phyloP scores from a whole-genome alignment of 2,888 invertebrate genomes.

The Chorisops tibialis region DNA sequence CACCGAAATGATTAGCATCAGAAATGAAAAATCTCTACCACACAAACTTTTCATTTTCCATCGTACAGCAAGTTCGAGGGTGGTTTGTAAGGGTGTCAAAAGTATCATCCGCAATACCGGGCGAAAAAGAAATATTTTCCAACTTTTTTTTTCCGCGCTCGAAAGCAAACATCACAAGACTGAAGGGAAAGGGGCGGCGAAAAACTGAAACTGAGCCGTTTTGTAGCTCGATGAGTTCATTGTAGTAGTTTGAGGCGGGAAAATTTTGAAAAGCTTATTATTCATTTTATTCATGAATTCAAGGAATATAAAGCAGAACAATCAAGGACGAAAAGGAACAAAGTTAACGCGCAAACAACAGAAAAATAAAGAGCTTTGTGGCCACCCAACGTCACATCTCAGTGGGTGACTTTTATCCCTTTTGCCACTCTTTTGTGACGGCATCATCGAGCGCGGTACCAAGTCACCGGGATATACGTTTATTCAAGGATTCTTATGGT shows the following conservation, averaged over 20 bases:
- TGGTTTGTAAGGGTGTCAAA: conserved; percentile 5
- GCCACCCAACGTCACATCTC: conserved; percentile 30
- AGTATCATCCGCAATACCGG: not conserved
- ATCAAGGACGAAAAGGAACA: conserved; percentile 16
- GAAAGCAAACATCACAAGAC: too few relatives aligned
- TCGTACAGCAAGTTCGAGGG: not conserved
- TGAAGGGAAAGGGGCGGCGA: too few relatives aligned
- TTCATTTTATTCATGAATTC: conserved; percentile 35
- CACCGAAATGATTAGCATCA: conserved; percentile 20
- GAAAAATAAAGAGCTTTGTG: conserved; percentile 31
- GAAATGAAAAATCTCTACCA: conserved; percentile 13
- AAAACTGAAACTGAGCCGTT: too few relatives aligned
- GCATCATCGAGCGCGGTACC: too few relatives aligned
- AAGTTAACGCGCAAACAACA: conserved; percentile 25
- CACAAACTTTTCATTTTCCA: not conserved
- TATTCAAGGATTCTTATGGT: not conserved
- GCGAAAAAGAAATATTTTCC: not conserved
- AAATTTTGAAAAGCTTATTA: conserved; percentile 34
- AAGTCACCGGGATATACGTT: conserved; percentile 3
- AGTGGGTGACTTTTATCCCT: conserved; percentile 33
- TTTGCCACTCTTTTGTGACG: not conserved
- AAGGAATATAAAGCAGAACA: conserved; percentile 26
- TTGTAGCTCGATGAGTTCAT: not conserved
- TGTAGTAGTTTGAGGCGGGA: not conserved
- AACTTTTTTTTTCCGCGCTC: not conserved